Evolutionary conservation across 2,113 vertebrate genomes (phyloP), one percentile per base, ranked within the genome.

Genomic region (Poecile atricapillus): DNA sequence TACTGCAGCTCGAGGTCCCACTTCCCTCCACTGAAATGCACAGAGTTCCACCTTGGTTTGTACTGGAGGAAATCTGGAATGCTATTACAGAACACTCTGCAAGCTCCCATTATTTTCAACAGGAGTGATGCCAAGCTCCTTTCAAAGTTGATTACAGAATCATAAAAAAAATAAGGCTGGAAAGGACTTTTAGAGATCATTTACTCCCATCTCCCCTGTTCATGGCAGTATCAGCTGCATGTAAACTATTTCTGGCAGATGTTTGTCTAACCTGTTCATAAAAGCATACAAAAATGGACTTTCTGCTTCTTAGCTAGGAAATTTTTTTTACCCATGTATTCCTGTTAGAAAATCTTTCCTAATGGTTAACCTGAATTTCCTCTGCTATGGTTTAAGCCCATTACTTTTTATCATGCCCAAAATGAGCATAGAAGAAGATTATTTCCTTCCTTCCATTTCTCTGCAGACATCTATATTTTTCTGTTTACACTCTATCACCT

Each of bases 141-240:
- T 97, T 96, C 94, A 92, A 90, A 83, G 83, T 90, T 96, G 94
- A 97, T 96, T 95, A 95, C 47, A 44, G 94, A 90, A 89, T 89
- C 95, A 81, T 83, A 79, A 96, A 96, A 95, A 83, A 95, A 88
- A 94, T n/a, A 86, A 83, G 60, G 56, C 83, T 93, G 68, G 91
- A 95, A 93, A 97, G 96, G 96, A 96, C 95, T 94, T 96, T 93
- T 96, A 90, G 95, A 95, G 96, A 96, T 96, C 95, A 92, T 97
- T 96, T 95, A 70, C 68, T 92, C 60, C 76, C 76, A 74, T 96
- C 83, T 95, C 71, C 50, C 46, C 33, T 90, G 55, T 95, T 92
- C 89, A 81, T 87, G 83, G 76, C 80, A 69, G 18, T 74, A 70
- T 90, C 71, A 81, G 90, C 71, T 94, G 92, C 95, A 92, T 94